Evolutionary conservation across 2,888 invertebrate species (phyloP), one percentile per base, ranked within the genome.

Genomic region (Meteorus colon): DNA sequence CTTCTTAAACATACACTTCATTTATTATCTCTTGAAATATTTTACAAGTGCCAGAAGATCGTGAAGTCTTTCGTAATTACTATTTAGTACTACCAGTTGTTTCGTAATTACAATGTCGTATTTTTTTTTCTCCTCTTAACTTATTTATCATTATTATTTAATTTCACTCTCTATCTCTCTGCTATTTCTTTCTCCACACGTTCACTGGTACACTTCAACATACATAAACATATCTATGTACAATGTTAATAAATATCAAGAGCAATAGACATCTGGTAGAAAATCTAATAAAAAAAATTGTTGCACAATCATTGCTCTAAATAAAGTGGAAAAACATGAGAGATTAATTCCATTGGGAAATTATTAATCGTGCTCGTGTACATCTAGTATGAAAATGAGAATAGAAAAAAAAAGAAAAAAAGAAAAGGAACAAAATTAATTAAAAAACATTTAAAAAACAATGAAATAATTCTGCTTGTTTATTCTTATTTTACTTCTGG

Each of bases 41-140:
- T n/a, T 31, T 51, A 31, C 55, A 41, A 10, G 65, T 37, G 65
- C 31, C 37, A 65, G 63, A 31, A 65, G n/a, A 65, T 37, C 41
- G 65, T 37, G 24, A 19, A 31, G 37, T 37, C 66, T 73, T 73
- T 73, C 66, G 66, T 73, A 66, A 73, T 73, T 16, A 73, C 37
- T 66, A 65, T 73, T 73, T 73, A 55, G 24, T 65, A 55, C 73
- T 48, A 65, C 34, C 34, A 51, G 19, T 51, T 41, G n/a, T 72
- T 73, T 66, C 66, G 51, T 66, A 73, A 73, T 41, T 34, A n/a
- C 19, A n/a, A 8, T 16, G 5, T 48, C 16, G 12, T 51, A 4
- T 24, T 24, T 72, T 45, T 63, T n/a, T 45, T 29, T 41, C 34
- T 41, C 34, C 24, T 41, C 24, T 48, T 27, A 16, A 16, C 34